Percentiles rank a stretch among this genome's conserved stretches.
phyloP scores from a whole-genome alignment of 2,888 invertebrate genomes.

The Pseudeuparius sepicola region DNA sequence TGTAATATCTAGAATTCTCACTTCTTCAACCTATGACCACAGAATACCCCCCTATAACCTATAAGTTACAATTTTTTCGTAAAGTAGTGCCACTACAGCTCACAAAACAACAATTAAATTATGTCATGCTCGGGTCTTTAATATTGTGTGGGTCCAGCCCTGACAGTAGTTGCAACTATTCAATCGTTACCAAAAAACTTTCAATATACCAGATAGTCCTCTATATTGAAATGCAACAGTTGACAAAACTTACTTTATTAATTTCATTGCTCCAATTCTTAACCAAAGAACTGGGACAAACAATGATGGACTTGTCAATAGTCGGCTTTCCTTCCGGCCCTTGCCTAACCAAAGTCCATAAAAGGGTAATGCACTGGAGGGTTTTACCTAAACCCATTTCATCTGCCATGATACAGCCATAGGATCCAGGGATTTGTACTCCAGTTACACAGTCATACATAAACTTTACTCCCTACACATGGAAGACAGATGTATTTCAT shows the following conservation, averaged over 20 bases:
- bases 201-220: too few species aligned
- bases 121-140: too few species aligned
- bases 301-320: constrained; percentile 89
- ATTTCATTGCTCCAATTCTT: constrained; percentile 99
- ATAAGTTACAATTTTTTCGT: too few species aligned
- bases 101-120: too few species aligned
- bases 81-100: too few species aligned
- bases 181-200: too few species aligned
- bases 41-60: too few species aligned
- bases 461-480: constrained; percentile 81
- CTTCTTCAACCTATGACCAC: too few species aligned
- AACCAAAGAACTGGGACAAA: constrained; percentile 94
- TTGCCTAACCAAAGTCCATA: constrained; percentile 92
- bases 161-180: too few species aligned
- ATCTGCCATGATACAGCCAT: constrained; percentile 99
- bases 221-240: too few species aligned
- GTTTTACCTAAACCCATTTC: constrained; percentile 99
- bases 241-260: constrained; percentile 50
- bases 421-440: constrained; percentile 69
- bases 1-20: too few species aligned
- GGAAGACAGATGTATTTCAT: constrained; percentile 1
- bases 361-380: constrained; percentile 88
- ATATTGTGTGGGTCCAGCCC: too few species aligned
- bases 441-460: constrained; percentile 99
- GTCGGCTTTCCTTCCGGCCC: constrained; percentile 84